phyloP scores from a whole-genome alignment of 2,888 invertebrate species.

The Electrophaes corylata region DNA sequence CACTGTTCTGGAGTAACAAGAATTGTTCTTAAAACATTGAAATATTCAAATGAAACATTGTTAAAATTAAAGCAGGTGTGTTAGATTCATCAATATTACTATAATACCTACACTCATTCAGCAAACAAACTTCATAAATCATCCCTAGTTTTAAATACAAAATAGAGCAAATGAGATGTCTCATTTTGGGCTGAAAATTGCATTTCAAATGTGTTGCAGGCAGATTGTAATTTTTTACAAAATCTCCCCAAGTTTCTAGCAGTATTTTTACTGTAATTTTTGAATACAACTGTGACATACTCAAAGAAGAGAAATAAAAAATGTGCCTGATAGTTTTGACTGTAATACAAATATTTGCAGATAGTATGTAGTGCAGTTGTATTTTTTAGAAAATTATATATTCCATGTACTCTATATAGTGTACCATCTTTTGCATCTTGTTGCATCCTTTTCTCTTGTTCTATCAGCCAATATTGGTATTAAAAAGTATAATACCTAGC shows the following conservation, averaged over 20 bases:
- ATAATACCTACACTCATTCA: slow-evolving; percentile 10
- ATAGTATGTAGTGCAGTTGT: slow-evolving; percentile 35
- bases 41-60: neutral
- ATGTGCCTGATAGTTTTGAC: slow-evolving; percentile 29
- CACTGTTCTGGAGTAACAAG: neutral
- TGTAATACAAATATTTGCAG: slow-evolving; percentile 43
- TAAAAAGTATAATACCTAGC: slow-evolving; percentile 42
- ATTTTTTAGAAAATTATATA: slow-evolving; percentile 29
- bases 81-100: neutral
- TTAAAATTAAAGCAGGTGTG: neutral
- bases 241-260: slow-evolving; percentile 4
- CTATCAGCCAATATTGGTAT: slow-evolving; percentile 47
- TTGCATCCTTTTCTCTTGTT: slow-evolving; percentile 48
- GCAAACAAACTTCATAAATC: slow-evolving; percentile 12
- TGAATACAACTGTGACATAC: slow-evolving; percentile 24
- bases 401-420: slow-evolving; percentile 32
- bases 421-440: slow-evolving; percentile 56
- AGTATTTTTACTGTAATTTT: slow-evolving; percentile 1
- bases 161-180: slow-evolving; percentile 44
- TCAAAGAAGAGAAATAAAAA: slow-evolving; percentile 16
- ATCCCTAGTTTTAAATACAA: slow-evolving; percentile 6
- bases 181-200: slow-evolving; percentile 47
- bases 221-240: slow-evolving; percentile 29
- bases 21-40: neutral
- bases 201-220: slow-evolving; percentile 33